A percentile compares a stretch with the other conserved stretches of the same genome.
phyloP scores from a whole-genome alignment of 2,113 vertebrate genomes.

The Colistium nudipinnis region DNA sequence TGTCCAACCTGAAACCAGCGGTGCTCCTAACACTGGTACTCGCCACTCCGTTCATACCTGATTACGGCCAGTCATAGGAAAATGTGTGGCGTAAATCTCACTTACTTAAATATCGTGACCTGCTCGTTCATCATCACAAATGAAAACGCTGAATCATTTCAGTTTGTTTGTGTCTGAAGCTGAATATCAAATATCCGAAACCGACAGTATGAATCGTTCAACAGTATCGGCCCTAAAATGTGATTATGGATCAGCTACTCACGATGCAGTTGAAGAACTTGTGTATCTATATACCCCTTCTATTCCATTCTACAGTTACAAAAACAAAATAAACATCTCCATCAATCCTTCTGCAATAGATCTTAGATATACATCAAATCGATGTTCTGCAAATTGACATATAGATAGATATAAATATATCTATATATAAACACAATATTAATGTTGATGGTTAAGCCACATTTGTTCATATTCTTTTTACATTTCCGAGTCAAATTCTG shows the following conservation, averaged over 20 bases:
- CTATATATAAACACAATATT: too few relatives aligned
- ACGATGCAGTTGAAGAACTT: background rate
- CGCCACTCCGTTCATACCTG: conserved; percentile 41
- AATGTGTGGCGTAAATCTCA: background rate
- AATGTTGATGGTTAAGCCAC: background rate
- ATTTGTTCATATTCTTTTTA: too few relatives aligned
- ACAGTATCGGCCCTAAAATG: background rate
- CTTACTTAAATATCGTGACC: background rate
- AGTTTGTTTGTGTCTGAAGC: background rate
- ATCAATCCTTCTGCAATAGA: background rate
- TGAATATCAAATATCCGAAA: background rate
- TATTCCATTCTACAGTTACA: background rate
- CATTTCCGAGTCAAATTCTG: conserved; percentile 13
- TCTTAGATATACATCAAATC: background rate
- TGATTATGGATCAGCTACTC: background rate
- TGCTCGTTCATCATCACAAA: background rate
- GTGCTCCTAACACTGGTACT: conserved; percentile 89
- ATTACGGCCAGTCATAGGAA: conserved; percentile 83
- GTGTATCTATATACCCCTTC: background rate
- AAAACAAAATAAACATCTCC: background rate
- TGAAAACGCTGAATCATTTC: background rate
- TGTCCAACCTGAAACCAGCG: conserved; percentile 79
- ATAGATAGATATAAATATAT: too few relatives aligned
- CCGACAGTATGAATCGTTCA: too few relatives aligned
- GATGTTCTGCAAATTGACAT: too few relatives aligned